A percentile compares a stretch with the other conserved stretches of the same genome.
Evolutionary conservation across 2,888 invertebrate genomes (phyloP).

Genomic region (Buathra laborator): DNA sequence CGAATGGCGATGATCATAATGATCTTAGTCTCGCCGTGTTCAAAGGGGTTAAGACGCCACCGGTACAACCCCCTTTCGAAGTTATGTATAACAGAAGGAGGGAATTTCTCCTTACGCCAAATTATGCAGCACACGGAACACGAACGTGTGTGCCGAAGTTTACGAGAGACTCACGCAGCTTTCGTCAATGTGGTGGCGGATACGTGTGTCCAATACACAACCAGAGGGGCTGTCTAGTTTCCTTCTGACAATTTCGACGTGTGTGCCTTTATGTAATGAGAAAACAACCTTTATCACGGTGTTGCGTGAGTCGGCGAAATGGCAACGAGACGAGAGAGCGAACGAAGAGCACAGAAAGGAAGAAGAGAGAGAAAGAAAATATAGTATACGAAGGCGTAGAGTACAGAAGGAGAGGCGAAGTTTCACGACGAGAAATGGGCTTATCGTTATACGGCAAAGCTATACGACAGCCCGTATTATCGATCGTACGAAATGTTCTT

Average conservation of each 20-base stretch:
- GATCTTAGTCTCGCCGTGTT: slow-evolving; percentile 29
- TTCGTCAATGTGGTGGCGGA: neutral
- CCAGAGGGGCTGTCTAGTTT: slow-evolving; percentile 32
- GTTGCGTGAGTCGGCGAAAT: slow-evolving; percentile 48
- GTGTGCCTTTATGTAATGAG: slow-evolving; percentile 66
- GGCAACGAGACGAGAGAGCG: slow-evolving; percentile 60
- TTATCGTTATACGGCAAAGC: slow-evolving; percentile 69
- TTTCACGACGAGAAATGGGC: slow-evolving; percentile 48
- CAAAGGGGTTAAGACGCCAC: slow-evolving; percentile 54
- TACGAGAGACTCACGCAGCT: slow-evolving; percentile 34
- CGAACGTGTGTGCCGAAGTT: slow-evolving; percentile 16
- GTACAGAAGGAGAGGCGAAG: slow-evolving; percentile 25
- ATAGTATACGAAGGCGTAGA: neutral
- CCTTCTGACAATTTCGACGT: slow-evolving; percentile 44
- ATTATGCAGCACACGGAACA: slow-evolving; percentile 57
- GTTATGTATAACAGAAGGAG: slow-evolving; percentile 47
- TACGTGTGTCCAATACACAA: slow-evolving; percentile 10
- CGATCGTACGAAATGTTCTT: slow-evolving; percentile 79
- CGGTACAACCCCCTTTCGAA: slow-evolving; percentile 29
- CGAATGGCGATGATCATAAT: slow-evolving; percentile 55
- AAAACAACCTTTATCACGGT: slow-evolving; percentile 75
- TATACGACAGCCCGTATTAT: slow-evolving; percentile 75
- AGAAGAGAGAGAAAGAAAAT: slow-evolving; percentile 48
- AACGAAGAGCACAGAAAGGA: slow-evolving; percentile 38
- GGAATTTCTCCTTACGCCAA: slow-evolving; percentile 29